Percentiles rank a stretch among this genome's conserved stretches.
These are phyloP conservation scores for Helostoma temminkii DNA, from an alignment of 2,797 vertebrate species.

Conservation along the genomic window DNA sequence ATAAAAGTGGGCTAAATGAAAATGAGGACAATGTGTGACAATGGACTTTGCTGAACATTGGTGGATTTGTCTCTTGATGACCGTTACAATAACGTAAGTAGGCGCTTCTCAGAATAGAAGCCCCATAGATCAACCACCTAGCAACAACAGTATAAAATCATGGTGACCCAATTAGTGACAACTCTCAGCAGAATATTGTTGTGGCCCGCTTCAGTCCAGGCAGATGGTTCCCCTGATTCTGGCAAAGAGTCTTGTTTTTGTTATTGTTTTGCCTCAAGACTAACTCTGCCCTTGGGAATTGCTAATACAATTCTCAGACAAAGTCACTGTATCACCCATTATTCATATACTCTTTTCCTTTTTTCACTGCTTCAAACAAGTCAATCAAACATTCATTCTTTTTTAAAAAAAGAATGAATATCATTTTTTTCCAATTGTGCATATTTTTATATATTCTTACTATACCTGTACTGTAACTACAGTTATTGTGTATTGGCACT, in stretches of 20 bases:
- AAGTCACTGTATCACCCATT: conserved; percentile 31
- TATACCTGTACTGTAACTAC: too few species aligned
- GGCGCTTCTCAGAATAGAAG: conserved; percentile 72
- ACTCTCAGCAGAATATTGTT: conserved; percentile 63
- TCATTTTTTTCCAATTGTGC: too few species aligned
- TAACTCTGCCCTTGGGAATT: conserved; percentile 56
- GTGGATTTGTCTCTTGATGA: conserved; percentile 69
- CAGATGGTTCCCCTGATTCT: conserved; percentile 59
- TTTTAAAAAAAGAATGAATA: too few species aligned
- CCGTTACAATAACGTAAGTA: conserved; percentile 70
- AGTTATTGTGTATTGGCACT: too few species aligned
- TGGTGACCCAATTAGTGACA: conserved; percentile 72
- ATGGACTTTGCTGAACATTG: conserved; percentile 57
- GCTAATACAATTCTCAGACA: conserved; percentile 48
- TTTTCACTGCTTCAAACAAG: background rate
- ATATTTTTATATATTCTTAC: too few species aligned
- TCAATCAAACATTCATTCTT: too few species aligned
- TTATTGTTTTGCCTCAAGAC: conserved; percentile 56
- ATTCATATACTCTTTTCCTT: conserved; percentile 22
- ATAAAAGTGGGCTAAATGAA: conserved; percentile 58
- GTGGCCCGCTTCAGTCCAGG: conserved; percentile 30
- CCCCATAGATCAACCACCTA: conserved; percentile 68
- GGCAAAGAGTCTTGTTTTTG: conserved; percentile 31
- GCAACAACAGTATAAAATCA: conserved; percentile 72
- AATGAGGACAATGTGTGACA: conserved; percentile 59